Conservation (phyloP, 2,888 invertebrate species). For the Plebejus anna region DNA sequence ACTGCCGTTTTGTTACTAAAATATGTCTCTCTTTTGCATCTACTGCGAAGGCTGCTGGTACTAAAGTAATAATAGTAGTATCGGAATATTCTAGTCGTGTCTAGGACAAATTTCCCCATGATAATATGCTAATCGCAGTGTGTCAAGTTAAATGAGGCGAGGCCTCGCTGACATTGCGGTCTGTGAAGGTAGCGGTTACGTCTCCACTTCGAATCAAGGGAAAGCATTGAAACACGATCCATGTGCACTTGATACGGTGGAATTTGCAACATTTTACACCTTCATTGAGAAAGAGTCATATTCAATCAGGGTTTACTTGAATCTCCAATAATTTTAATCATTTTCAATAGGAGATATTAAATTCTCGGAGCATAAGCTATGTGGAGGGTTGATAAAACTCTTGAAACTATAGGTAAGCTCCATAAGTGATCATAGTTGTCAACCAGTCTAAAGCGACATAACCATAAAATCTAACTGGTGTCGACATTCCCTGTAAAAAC, state of each 20-base stretch:
- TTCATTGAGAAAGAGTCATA: not conserved
- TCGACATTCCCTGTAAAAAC: not conserved
- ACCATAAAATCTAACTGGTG: not conserved
- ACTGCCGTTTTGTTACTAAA: not conserved
- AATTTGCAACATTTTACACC: not conserved
- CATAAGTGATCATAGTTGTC: not conserved
- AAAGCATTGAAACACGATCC: constrained; percentile 17
- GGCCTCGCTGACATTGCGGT: constrained; percentile 16
- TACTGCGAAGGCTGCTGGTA: not conserved
- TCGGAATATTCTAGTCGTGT: not conserved
- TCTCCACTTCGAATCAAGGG: not conserved
- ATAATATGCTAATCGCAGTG: constrained; percentile 17
- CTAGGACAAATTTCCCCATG: constrained; percentile 7
- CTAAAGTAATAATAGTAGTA: not conserved
- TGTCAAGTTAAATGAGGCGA: constrained; percentile 20
- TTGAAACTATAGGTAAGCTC: not conserved
- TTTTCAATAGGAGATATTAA: not conserved
- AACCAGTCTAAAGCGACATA: not conserved
- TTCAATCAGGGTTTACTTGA: not conserved
- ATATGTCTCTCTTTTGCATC: not conserved
- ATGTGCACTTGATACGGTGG: not conserved
- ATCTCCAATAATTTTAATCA: too few species aligned
- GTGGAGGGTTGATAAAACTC: too few species aligned
- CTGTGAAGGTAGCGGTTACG: constrained; percentile 19
- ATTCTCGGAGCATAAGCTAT: not conserved